These are phyloP conservation scores for Deroplatys truncata DNA, from an alignment of 2,888 invertebrate genomes.

Conservation along the genomic window DNA sequence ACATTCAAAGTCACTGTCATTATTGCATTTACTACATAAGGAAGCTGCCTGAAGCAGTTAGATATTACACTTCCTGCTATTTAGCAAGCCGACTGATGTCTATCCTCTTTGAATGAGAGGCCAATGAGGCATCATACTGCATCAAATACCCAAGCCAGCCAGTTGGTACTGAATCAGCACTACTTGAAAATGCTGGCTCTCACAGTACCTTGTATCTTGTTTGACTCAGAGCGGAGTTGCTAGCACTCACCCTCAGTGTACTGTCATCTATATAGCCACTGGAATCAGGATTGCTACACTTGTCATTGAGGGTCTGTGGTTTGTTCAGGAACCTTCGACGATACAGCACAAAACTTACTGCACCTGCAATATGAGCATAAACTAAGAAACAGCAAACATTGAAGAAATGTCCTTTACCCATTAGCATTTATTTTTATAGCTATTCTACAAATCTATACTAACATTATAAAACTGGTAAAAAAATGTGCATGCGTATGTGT, in stretches of 20 bases:
- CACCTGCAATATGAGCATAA: constrained; percentile 43
- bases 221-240: background rate
- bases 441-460: no score
- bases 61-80: background rate
- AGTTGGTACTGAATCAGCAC: background rate
- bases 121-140: background rate
- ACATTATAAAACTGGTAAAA: no score
- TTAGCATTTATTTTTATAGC: no score
- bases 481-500: no score
- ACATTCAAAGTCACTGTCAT: no score
- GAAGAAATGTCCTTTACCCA: background rate
- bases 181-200: background rate
- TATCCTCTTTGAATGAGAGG: background rate
- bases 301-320: constrained; percentile 77
- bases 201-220: background rate
- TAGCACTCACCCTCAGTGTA: constrained; percentile 68
- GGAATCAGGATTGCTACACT: constrained; percentile 80
- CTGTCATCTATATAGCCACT: constrained; percentile 85
- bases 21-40: no score
- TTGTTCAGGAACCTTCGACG: constrained; percentile 71
- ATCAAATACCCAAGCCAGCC: background rate
- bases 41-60: no score
- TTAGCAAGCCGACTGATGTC: background rate
- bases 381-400: background rate
- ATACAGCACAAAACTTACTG: constrained; percentile 64